phyloP scores from a whole-genome alignment of 2,797 vertebrate species.

The Oreochromis grahami region DNA sequence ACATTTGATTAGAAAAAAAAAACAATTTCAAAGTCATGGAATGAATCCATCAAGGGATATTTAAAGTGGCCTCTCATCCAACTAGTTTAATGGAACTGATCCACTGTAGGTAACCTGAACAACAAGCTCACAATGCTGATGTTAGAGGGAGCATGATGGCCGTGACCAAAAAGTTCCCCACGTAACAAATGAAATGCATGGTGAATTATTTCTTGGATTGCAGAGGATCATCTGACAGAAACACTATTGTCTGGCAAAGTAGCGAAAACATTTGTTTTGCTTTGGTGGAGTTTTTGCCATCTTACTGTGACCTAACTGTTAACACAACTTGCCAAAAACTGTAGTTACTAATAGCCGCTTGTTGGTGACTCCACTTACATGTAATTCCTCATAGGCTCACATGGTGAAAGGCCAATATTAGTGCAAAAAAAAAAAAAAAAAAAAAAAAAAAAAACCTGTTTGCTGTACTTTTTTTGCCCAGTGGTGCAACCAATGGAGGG shows the following conservation, averaged over 20 bases:
- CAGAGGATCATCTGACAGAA: not conserved
- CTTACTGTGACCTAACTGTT: not conserved
- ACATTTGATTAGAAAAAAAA: not conserved
- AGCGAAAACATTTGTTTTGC: not conserved
- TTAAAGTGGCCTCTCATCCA: not conserved
- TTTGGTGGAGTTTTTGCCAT: not conserved
- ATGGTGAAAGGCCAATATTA: not conserved
- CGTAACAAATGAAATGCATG: not conserved
- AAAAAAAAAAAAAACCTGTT: not conserved
- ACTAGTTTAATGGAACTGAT: not conserved
- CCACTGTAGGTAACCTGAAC: not conserved
- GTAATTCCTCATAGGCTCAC: not conserved
- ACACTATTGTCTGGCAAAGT: not conserved
- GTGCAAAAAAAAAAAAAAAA: not conserved
- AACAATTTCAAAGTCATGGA: not conserved
- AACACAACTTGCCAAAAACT: not conserved
- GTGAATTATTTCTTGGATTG: not conserved
- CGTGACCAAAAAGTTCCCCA: not conserved
- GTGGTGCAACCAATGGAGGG: not conserved
- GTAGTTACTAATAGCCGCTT: not conserved
- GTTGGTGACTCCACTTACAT: not conserved
- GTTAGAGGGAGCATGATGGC: not conserved
- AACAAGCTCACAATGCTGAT: not conserved
- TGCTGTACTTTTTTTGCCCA: not conserved
- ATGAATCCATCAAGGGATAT: not conserved